phyloP scores from a whole-genome alignment of 2,113 vertebrate genomes.

The Macroglossus sobrinus region DNA sequence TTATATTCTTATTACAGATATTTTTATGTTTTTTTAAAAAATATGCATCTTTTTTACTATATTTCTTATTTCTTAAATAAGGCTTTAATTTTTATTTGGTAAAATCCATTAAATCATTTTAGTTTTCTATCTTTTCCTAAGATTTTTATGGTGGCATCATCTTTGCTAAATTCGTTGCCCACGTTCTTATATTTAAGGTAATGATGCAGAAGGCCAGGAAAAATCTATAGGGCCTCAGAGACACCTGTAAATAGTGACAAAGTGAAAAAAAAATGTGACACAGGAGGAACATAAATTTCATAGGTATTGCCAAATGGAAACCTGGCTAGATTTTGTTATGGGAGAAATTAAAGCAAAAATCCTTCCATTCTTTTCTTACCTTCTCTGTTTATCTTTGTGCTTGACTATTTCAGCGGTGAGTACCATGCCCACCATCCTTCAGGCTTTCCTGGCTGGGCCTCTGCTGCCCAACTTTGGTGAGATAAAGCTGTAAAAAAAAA shows the following conservation, averaged over 20 bases:
- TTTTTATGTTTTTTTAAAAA: neutral
- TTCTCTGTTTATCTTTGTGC: neutral
- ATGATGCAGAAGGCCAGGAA: neutral
- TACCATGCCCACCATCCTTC: neutral
- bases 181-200: neutral
- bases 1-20: neutral
- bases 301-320: neutral
- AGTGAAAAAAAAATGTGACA: neutral
- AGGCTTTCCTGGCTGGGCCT: fast-evolving
- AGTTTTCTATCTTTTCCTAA: neutral
- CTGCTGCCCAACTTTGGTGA: neutral
- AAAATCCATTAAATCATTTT: neutral
- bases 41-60: neutral
- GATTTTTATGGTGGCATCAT: neutral
- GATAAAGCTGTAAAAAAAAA: neutral
- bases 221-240: neutral
- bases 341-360: neutral
- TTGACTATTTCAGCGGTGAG: too few species aligned
- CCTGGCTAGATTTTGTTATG: neutral
- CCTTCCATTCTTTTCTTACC: neutral
- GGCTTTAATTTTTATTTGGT: neutral
- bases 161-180: neutral
- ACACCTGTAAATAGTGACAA: neutral
- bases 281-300: neutral
- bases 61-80: constrained; percentile 10